Evolutionary conservation across 2,113 vertebrate species (phyloP).

Genomic region (Bujurquina vittata): DNA sequence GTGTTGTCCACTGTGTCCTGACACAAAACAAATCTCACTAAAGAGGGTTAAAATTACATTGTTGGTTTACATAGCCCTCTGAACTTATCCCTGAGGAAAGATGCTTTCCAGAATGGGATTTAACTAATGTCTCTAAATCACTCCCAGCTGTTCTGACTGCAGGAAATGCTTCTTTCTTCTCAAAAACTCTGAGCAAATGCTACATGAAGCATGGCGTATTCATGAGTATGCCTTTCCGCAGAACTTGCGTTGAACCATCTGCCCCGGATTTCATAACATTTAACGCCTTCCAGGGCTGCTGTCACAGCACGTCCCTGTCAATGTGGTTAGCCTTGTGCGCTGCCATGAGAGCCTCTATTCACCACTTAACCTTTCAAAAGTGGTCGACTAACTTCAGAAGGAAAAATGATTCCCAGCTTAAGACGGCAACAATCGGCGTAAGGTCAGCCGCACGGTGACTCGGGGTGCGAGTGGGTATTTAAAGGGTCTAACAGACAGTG

Average conservation of each 20-base stretch:
- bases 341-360: conserved; percentile 35
- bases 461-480: conserved; percentile 36
- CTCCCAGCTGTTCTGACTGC: conserved; percentile 78
- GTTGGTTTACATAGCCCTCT: conserved; percentile 78
- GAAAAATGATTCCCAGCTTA: conserved; percentile 44
- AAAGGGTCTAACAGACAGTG: conserved; percentile 57
- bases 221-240: conserved; percentile 66
- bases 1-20: conserved; percentile 47
- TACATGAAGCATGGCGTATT: conserved; percentile 74
- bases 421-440: conserved; percentile 38
- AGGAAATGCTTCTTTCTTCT: conserved; percentile 82
- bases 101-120: conserved; percentile 76
- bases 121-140: conserved; percentile 81
- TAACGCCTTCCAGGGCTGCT: conserved; percentile 38
- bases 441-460: conserved; percentile 58
- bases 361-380: conserved; percentile 66
- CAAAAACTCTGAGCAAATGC: conserved; percentile 79
- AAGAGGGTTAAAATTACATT: conserved; percentile 78
- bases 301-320: conserved; percentile 34
- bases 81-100: conserved; percentile 77
- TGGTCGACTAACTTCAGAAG: conserved; percentile 47
- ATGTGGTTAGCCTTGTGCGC: neutral
- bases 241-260: conserved; percentile 59
- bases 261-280: conserved; percentile 56
- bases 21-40: conserved; percentile 65